Base-by-base conservation (phyloP, 2,113 vertebrate genomes). In the Chloropsis hardwickii region DNA sequence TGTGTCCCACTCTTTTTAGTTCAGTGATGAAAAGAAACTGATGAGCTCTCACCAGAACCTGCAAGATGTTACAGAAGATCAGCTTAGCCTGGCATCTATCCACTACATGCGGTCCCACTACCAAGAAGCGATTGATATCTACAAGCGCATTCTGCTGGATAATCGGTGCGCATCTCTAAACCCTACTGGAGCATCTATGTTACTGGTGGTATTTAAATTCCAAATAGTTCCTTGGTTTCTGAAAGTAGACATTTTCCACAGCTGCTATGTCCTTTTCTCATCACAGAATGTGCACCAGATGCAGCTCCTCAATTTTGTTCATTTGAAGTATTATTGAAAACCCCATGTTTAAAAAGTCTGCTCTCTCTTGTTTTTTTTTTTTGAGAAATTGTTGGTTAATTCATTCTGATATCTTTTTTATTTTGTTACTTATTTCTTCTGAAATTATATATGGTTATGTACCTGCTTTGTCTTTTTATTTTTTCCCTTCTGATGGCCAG, bases 71-170 rank as follows among this genome's bases (percentile, higher is more conserved):
- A 99, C 99, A 3, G 99, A 99, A 96, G 99, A 99, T 96, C 99
- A 99, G 80, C 98, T 99, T 56, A 99, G 99, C 95, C 97, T 99
- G 96, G 99, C 99, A 27, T 99, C 99, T 39, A 99, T 99, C 86
- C 99, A 99, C 94, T 99, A 99, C 92, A 99, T 99, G 99, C 98
- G 99, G 25, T 99, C 99, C 31, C 99, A 99, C 96, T 99, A 99
- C 96, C 99, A 99, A 95, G 99, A 99, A 96, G 99, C 99, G 22
- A 99, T 99, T 81, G 99, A 99, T 87, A 99, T 99, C 97, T 99
- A 99, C 96, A 99, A 99, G 94, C 98, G 99, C 62, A 99, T 99
- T 84, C 97, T 99, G 29, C 98, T 99, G 60, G 98, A 99, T 85
- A 99, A 99, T 97, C 98, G 99, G 99, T 99, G 87, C 44, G 97